A percentile compares a stretch with the other conserved stretches of the same genome.
Evolutionary conservation across 2,113 vertebrate species (phyloP).

Genomic region (Lampris megalopsis): DNA sequence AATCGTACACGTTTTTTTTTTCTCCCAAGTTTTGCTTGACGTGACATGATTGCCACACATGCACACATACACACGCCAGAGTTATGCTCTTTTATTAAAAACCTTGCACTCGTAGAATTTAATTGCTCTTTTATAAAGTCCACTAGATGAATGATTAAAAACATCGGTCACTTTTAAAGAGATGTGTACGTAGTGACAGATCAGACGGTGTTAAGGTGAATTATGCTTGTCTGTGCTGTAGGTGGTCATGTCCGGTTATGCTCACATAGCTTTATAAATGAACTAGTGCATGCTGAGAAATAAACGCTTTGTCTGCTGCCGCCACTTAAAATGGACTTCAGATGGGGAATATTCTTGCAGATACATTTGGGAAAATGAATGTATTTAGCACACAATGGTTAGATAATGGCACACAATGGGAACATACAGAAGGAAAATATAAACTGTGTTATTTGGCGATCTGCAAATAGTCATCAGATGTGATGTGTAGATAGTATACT

Average conservation of each 20-base stretch:
- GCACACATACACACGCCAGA: constrained; percentile 11
- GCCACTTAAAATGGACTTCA: constrained; percentile 6
- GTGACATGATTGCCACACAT: constrained; percentile 5
- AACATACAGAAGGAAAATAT: too few relatives aligned
- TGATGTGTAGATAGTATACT: not conserved
- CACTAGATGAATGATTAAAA: constrained; percentile 63
- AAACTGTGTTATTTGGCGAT: too few relatives aligned
- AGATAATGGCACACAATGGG: too few relatives aligned
- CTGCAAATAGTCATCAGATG: too few relatives aligned
- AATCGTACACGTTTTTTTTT: too few relatives aligned
- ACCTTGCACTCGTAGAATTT: constrained; percentile 32
- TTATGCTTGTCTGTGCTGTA: constrained; percentile 56
- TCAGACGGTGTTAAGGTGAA: constrained; percentile 60
- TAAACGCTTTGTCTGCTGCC: constrained; percentile 37
- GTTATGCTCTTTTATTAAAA: constrained; percentile 7
- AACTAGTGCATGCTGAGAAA: constrained; percentile 44
- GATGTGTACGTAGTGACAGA: constrained; percentile 62
- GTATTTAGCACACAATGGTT: constrained; percentile 17
- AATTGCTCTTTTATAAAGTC: constrained; percentile 45
- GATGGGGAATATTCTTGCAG: constrained; percentile 27
- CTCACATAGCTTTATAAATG: constrained; percentile 40
- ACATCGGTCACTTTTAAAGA: constrained; percentile 41
- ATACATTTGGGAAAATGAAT: constrained; percentile 43
- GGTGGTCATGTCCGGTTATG: constrained; percentile 54
- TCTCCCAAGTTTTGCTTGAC: not conserved